These are phyloP conservation scores for Acanthisitta chloris DNA, from an alignment of 2,113 vertebrate genomes.

Conservation along the genomic window DNA sequence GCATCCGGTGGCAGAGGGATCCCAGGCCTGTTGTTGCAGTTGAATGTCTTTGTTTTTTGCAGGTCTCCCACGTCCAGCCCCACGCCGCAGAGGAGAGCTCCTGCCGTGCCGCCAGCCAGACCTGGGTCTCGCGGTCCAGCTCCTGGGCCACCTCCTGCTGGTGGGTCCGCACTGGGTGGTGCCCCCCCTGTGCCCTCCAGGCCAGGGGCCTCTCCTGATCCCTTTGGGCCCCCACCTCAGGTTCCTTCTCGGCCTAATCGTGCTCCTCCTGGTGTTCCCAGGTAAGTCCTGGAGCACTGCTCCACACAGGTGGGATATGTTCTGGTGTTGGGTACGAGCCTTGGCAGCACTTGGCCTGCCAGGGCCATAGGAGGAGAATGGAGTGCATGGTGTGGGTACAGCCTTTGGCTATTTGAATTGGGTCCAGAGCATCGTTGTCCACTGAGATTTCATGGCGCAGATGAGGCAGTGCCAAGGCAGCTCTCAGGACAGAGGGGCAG, in stretches of 20 bases:
- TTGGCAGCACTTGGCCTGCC: background rate
- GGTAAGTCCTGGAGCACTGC: constrained; percentile 78
- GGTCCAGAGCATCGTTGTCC: fast-evolving
- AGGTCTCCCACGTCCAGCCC: constrained; percentile 97
- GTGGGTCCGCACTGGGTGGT: constrained; percentile 80
- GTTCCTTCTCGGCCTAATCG: constrained; percentile 98
- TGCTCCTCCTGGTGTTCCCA: constrained; percentile 93
- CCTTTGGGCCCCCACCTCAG: constrained; percentile 89
- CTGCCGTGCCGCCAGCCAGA: constrained; percentile 89
- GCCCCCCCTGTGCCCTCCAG: constrained; percentile 96
- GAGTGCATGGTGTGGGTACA: background rate
- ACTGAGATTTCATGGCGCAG: background rate
- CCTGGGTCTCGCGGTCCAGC: constrained; percentile 91
- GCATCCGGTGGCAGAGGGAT: background rate
- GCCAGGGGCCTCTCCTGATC: constrained; percentile 94
- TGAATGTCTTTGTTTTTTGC: background rate
- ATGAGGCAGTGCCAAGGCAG: background rate
- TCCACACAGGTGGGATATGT: background rate
- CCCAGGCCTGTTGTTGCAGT: constrained; percentile 45
- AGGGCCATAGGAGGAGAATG: background rate
- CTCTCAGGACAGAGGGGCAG: background rate
- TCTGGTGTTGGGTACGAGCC: background rate
- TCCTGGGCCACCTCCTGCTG: constrained; percentile 89
- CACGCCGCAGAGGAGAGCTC: constrained; percentile 92
- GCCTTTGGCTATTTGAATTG: background rate